A percentile compares a stretch with the other conserved stretches of the same genome.
These are phyloP conservation scores for Drosophila quasianomalipes DNA, from an alignment of 2,888 invertebrate genomes.

Conservation along the genomic window DNA sequence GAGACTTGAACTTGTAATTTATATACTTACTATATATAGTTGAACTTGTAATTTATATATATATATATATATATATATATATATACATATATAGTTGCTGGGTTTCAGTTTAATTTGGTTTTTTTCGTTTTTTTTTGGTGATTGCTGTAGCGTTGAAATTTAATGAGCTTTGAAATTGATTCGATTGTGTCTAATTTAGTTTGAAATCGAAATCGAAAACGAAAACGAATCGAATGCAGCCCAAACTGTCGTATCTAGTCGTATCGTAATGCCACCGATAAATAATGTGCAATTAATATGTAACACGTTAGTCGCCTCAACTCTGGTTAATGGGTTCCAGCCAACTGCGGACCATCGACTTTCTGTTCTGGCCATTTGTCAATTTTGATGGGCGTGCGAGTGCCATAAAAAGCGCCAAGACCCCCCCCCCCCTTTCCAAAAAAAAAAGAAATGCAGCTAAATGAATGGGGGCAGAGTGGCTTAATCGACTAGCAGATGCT, in stretches of 20 bases:
- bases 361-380: conserved; percentile 73
- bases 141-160: conserved; percentile 35
- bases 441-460: background rate
- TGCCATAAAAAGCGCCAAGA: conserved; percentile 67
- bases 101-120: background rate
- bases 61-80: background rate
- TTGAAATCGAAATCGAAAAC: conserved; percentile 49
- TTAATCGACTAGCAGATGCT: background rate
- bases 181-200: conserved; percentile 64
- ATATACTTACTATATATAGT: background rate
- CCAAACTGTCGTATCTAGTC: conserved; percentile 43
- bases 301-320: conserved; percentile 73
- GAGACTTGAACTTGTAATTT: background rate
- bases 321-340: conserved; percentile 47
- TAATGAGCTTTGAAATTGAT: conserved; percentile 79
- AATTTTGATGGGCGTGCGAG: conserved; percentile 75
- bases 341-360: conserved; percentile 15
- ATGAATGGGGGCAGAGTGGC: background rate
- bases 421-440: conserved; percentile 11
- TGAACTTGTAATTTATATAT: background rate
- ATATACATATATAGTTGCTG: background rate
- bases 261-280: conserved; percentile 57
- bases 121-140: background rate
- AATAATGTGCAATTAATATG: conserved; percentile 81
- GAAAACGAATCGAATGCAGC: conserved; percentile 32